A percentile compares a stretch with the other conserved stretches of the same genome.
Evolutionary conservation across 2,113 vertebrate genomes (phyloP).

Genomic region (Tragelaphus buxtoni): DNA sequence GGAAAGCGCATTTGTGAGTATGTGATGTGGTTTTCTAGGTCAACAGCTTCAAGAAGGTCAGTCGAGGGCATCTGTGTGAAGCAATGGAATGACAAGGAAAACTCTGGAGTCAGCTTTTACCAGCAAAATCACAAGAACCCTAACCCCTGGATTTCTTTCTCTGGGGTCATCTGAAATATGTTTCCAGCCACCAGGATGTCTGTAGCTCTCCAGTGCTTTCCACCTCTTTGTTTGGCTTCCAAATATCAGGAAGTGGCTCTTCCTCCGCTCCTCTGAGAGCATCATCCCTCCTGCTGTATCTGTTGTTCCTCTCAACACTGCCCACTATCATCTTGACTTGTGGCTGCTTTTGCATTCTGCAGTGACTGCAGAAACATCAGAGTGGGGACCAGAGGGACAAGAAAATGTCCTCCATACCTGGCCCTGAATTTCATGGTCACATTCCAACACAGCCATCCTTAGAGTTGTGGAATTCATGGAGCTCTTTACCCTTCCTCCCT

Average conservation of each 20-base stretch:
- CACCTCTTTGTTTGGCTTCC: not conserved
- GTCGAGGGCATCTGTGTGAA: slow-evolving; percentile 35
- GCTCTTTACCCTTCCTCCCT: not conserved
- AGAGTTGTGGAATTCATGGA: not conserved
- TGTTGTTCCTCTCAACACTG: not conserved
- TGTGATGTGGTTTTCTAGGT: slow-evolving; percentile 64
- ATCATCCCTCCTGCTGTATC: not conserved
- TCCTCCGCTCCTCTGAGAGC: not conserved
- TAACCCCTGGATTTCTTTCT: not conserved
- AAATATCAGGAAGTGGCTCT: not conserved
- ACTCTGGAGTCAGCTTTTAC: not conserved
- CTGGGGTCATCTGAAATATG: not conserved
- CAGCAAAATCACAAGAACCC: slow-evolving; percentile 22
- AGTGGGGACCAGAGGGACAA: not conserved
- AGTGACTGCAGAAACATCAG: not conserved
- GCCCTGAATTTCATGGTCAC: not conserved
- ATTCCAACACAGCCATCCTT: not conserved
- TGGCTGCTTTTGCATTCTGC: not conserved
- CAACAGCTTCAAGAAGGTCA: slow-evolving; percentile 51
- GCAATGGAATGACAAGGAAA: slow-evolving; percentile 22
- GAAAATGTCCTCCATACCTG: not conserved
- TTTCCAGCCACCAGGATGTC: not conserved
- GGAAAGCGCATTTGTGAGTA: slow-evolving; percentile 39
- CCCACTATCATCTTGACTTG: not conserved
- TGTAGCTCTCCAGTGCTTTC: not conserved